Base-by-base conservation (phyloP, 2,797 vertebrate species). In the Darevskia mixta region DNA sequence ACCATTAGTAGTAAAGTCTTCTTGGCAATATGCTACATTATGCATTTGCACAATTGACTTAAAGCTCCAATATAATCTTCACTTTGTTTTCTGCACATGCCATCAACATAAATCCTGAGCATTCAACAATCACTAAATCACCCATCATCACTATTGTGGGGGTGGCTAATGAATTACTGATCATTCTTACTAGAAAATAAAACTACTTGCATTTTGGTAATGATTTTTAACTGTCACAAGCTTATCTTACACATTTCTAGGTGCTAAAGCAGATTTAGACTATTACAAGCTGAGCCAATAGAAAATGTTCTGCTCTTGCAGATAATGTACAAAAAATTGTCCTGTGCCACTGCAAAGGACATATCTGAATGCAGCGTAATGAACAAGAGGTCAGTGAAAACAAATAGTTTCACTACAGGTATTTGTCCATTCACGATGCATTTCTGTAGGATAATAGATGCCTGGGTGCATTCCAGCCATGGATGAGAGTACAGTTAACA, bases 1-100 rank as follows among this genome's bases (percentile, higher is more conserved):
- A 91, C n/a, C 73, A 88, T 82, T 85, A 88, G 85, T 88, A 86
- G 82, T 49, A 66, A 88, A 90, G 92, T 89, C 82, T 89, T 92
- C 67, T 79, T n/a, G 82, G 85, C 86, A 87, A 84, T 83, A 75
- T 13, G 49, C 0, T 94, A 86, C 92, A 94, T 94, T 91, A 92
- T 88, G 76, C 71, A 92, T 94, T 92, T 90, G 75, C 85, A 91
- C 79, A 82, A 90, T 89, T 87, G 79, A 85, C 58, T 92, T 93
- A 91, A 91, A 86, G 89, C 9, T 58, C 76, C 69, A 78, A 86
- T 89, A 93, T 92, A 88, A 91, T 94, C 93, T 93, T 90, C 90
- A 94, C 86, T 91, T 87, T 91, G 45, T 66, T 66, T 79, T 25
- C 11, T 49, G 32, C 86, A 86, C 86, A 90, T 92, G 92, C 90